Base-by-base conservation (phyloP, 64 coral and sea anemone genomes). In the Exaiptasia diaphana region DNA sequence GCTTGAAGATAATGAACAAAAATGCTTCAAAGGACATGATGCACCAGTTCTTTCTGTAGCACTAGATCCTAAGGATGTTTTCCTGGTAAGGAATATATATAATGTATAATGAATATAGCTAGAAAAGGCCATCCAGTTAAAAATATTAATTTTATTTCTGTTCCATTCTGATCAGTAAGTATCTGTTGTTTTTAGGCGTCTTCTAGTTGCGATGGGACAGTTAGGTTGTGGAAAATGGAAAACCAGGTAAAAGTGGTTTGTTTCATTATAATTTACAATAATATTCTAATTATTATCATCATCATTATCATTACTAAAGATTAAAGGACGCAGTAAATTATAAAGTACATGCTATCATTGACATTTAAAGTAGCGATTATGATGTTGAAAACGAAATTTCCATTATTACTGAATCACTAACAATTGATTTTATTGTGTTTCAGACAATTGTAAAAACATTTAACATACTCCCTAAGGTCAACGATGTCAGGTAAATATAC, bases 181-280 rank as follows among this genome's bases (percentile, higher is more conserved):
- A 8, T 30, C 18, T n/a, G 36, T 4, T 64, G 13, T 31, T 38
- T 83, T 40, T 34, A 99, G 95, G 95, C 80, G 37, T 99, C 95
- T 59, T 92, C 95, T 64, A 89, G 89, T 70, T 99, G 95, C 89
- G 95, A 99, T 99, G 95, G 95, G 33, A 88, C 89, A 29, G 79
- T 99, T 3, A 99, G 93, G 64, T 83, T 99, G 18, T 99, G 95
- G 95, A 91, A 83, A 31, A 61, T 91, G 67, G 85, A 85, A 52
- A 84, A 93, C 69, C 95, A 99, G 83, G 94, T 99, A n/a, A n/a
- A n/a, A n/a, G n/a, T n/a, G n/a, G n/a, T n/a, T n/a, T n/a, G n/a
- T n/a, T n/a, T n/a, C n/a, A n/a, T n/a, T n/a, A n/a, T n/a, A n/a
- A n/a, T n/a, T n/a, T n/a, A n/a, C n/a, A n/a, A n/a, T n/a, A n/a